A percentile compares a stretch with the other conserved stretches of the same genome.
These are phyloP conservation scores for Trachelus stipa DNA, from an alignment of 2,888 invertebrate species.

Conservation along the genomic window DNA sequence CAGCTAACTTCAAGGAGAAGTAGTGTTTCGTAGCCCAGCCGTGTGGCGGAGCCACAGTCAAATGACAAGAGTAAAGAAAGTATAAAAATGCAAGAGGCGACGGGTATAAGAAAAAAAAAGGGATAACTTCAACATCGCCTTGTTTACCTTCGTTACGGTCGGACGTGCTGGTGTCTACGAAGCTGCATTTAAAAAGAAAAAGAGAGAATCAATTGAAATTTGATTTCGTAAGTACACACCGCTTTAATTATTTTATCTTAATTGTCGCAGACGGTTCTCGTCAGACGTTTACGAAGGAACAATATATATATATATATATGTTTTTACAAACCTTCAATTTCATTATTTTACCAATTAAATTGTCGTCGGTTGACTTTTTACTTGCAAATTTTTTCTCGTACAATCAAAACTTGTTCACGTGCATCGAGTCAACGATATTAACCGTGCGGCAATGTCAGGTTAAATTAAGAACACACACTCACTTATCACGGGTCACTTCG, in stretches of 20 bases:
- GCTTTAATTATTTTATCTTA: background rate
- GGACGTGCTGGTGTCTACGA: background rate
- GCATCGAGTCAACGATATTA: background rate
- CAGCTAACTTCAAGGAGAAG: no score
- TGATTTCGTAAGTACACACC: background rate
- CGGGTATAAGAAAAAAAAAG: background rate
- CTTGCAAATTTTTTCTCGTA: background rate
- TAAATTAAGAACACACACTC: background rate
- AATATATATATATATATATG: background rate
- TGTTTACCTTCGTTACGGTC: background rate
- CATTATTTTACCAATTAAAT: background rate
- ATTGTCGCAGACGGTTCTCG: background rate
- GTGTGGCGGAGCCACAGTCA: background rate
- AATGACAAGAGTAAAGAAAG: background rate
- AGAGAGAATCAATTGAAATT: background rate
- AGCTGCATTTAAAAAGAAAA: background rate
- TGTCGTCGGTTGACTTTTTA: background rate
- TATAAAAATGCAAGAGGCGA: background rate
- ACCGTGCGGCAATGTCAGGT: background rate
- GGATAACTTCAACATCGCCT: background rate
- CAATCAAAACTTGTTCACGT: background rate
- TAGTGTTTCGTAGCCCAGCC: no score
- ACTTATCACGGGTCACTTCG: background rate
- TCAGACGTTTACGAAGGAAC: background rate
- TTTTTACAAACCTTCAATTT: background rate